A percentile compares a stretch with the other conserved stretches of the same genome.
Conservation (phyloP, 37 sponge, comb jelly and placozoan species). For the Lycopodina hypogea region DNA sequence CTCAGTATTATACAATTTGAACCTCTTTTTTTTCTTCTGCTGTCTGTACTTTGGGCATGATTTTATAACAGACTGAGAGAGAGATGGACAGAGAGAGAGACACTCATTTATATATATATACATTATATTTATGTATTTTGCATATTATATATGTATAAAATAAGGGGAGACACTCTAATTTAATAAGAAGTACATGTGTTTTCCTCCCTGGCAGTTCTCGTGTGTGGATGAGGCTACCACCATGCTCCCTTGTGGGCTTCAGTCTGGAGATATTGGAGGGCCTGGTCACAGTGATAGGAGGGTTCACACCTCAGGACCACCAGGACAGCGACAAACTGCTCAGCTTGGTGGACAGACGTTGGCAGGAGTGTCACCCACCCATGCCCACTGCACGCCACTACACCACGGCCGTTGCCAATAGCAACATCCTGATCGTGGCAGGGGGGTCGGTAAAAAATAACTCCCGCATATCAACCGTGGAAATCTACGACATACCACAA, state of each 20-base stretch:
- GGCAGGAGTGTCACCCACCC: constrained; percentile 14
- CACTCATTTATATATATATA: too few relatives aligned
- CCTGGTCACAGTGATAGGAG: constrained; percentile 20
- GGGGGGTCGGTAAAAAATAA: constrained; percentile 6
- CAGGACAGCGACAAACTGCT: background rate
- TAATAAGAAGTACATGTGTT: too few relatives aligned
- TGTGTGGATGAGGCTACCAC: background rate
- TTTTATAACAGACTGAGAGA: too few relatives aligned
- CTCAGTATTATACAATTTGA: too few relatives aligned
- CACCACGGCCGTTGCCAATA: background rate
- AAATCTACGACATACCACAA: background rate
- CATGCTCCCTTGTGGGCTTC: background rate
- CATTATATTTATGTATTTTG: too few relatives aligned
- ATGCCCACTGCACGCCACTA: constrained; percentile 17
- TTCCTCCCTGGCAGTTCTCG: background rate
- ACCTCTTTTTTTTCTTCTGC: too few relatives aligned
- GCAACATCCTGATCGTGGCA: background rate
- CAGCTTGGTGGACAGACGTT: background rate
- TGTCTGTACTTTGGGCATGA: too few relatives aligned
- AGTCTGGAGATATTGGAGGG: constrained; percentile 1
- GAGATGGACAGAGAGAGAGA: too few relatives aligned
- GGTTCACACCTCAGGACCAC: background rate
- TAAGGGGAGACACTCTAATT: too few relatives aligned
- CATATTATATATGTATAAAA: too few relatives aligned
- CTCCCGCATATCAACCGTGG: background rate